Evolutionary conservation across 2,888 invertebrate genomes (phyloP), one percentile per base, ranked within the genome.

Genomic region (Cosmia pyralina): DNA sequence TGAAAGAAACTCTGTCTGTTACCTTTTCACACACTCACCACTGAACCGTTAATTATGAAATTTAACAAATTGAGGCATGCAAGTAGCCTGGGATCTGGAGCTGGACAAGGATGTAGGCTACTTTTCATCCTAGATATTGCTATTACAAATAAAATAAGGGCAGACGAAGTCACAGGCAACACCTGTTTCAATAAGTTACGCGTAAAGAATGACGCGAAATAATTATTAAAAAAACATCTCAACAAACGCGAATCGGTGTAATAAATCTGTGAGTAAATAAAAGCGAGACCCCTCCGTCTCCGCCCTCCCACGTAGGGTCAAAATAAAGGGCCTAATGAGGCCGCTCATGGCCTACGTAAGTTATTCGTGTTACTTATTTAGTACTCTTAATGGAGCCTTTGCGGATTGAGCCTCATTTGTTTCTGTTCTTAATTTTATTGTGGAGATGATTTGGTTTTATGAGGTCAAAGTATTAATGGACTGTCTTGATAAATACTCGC

Each of bases 231-330:
- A n/a, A 83, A 72, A 72, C 59, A 55, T 71, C 44, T 46, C 64
- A 69, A 66, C 63, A 74, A 77, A 77, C 85, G 66, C 74, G 76
- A 85, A 82, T 85, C 79, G 74, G 69, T 78, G 79, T 83, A 83
- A 88, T 89, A 89, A 89, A 88, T 88, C 87, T 90, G 89, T 90
- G 87, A 90, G 90, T 90, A 88, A 91, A 89, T 89, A 89, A 88
- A 87, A 87, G 79, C 78, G 72, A 57, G 75, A 67, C 57, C 75
- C 88, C 87, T 92, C 90, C 88, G 89, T 91, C 88, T 90, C 70
- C 82, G 85, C 86, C 90, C 90, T 88, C 91, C 90, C 88, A 90
- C 91, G 90, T 86, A 74, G 89, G 84, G 87, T 79, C 85, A 81
- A 89, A 89, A 89, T 88, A 89, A 90, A 89, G 87, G 87, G 83